A percentile compares a stretch with the other conserved stretches of the same genome.
These are phyloP conservation scores for Pitta sordida DNA, from an alignment of 2,113 vertebrate genomes.

Conservation along the genomic window DNA sequence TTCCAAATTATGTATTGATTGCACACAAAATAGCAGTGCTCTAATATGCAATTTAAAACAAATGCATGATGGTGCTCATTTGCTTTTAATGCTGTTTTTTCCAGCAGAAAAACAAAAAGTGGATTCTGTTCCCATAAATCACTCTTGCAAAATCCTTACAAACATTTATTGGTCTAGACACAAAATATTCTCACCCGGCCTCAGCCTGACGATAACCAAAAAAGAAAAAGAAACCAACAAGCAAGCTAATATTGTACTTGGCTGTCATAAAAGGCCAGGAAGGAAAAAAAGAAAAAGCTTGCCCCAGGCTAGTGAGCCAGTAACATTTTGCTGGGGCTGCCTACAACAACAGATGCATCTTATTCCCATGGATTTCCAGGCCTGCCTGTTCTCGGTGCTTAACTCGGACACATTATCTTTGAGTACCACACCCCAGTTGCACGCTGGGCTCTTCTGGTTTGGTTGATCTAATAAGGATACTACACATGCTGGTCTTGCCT, in stretches of 20 bases:
- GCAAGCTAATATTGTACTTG: slow-evolving; percentile 28
- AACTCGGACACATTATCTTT: slow-evolving; percentile 37
- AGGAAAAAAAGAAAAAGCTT: not conserved
- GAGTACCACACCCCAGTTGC: not conserved
- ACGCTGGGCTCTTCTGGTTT: not conserved
- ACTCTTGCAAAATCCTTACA: slow-evolving; percentile 50
- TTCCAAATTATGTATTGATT: slow-evolving; percentile 68
- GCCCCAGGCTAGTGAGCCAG: slow-evolving; percentile 43
- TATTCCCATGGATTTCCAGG: not conserved
- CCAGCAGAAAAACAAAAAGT: slow-evolving; percentile 51
- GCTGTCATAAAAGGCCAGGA: slow-evolving; percentile 12
- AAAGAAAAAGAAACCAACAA: not conserved
- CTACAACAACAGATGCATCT: slow-evolving; percentile 43
- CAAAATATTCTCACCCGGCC: slow-evolving; percentile 46
- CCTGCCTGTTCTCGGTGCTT: slow-evolving; percentile 25
- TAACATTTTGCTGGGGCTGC: slow-evolving; percentile 45
- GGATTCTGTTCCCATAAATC: slow-evolving; percentile 51
- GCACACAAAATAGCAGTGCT: slow-evolving; percentile 46
- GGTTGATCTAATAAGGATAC: not conserved
- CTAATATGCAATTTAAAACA: slow-evolving; percentile 60
- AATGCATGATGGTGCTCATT: slow-evolving; percentile 53
- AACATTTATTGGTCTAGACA: slow-evolving; percentile 66
- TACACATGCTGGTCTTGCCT: not conserved
- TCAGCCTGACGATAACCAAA: not conserved
- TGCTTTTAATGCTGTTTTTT: slow-evolving; percentile 50